These are phyloP conservation scores for Rhyzopertha dominica DNA, from an alignment of 1,140 invertebrate species.

Conservation along the genomic window DNA sequence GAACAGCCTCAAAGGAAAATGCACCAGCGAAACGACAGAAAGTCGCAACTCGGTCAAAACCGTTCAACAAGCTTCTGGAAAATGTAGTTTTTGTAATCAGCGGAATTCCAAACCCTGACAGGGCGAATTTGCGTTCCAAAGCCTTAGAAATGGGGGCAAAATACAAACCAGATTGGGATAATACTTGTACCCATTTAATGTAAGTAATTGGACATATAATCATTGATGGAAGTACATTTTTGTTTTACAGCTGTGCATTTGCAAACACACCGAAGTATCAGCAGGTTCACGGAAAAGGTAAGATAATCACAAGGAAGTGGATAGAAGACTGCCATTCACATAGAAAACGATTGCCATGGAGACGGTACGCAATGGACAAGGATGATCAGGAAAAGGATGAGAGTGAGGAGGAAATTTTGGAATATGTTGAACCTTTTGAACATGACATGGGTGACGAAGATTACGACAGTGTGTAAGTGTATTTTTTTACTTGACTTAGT, in stretches of 20 bases:
- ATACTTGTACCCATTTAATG: conserved; percentile 76
- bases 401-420: conserved; percentile 51
- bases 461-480: conserved; percentile 21
- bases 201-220: conserved; percentile 46
- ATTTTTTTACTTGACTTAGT: conserved; percentile 4
- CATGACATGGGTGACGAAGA: conserved; percentile 10
- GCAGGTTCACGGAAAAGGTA: conserved; percentile 63
- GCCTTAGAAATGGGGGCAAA: conserved; percentile 74
- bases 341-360: conserved; percentile 67
- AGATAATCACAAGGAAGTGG: conserved; percentile 74
- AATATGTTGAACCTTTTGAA: conserved; percentile 31
- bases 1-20: conserved; percentile 12
- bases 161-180: conserved; percentile 71
- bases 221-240: background rate
- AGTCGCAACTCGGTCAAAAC: conserved; percentile 38
- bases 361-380: conserved; percentile 56
- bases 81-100: conserved; percentile 75
- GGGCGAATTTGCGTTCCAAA: conserved; percentile 60
- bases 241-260: conserved; percentile 72
- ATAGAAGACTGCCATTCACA: conserved; percentile 62
- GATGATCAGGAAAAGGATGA: conserved; percentile 44
- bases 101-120: conserved; percentile 79
- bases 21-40: conserved; percentile 12
- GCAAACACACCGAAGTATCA: conserved; percentile 82
- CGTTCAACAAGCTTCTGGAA: conserved; percentile 56